Conservation (phyloP, 2,113 vertebrate species). For the Gavialis gangeticus region DNA sequence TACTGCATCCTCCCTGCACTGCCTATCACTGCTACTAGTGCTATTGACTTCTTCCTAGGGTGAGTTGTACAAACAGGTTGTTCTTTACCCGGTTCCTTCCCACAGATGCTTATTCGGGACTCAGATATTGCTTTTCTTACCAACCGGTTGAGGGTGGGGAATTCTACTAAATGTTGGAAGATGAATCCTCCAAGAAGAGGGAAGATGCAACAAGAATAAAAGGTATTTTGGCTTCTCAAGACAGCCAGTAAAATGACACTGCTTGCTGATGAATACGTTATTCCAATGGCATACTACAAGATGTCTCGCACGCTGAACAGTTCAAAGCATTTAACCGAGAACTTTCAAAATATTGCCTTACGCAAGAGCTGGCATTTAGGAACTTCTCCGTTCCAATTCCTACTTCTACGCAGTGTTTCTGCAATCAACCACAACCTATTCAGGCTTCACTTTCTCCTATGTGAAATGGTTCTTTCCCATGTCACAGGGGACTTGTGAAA, state of each 20-base stretch:
- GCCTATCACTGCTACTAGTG: background rate
- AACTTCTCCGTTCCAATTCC: background rate
- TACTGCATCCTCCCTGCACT: background rate
- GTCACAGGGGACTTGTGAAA: background rate
- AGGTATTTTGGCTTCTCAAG: conserved; percentile 58
- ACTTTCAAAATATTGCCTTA: background rate
- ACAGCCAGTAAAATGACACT: conserved; percentile 53
- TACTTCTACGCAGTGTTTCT: accelerated
- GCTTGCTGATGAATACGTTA: background rate
- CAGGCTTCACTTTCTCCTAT: background rate
- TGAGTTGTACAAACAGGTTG: conserved; percentile 31
- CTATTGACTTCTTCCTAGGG: background rate
- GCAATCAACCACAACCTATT: background rate
- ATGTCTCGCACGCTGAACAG: background rate
- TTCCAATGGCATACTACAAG: conserved; percentile 55
- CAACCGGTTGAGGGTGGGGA: background rate
- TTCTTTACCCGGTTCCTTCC: background rate
- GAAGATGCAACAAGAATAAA: conserved; percentile 12
- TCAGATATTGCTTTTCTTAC: background rate
- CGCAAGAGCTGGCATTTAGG: background rate
- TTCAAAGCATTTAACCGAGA: conserved; percentile 17
- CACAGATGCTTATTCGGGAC: conserved; percentile 3
- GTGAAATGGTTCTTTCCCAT: background rate
- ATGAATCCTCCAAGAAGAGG: conserved; percentile 50
- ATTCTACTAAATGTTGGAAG: background rate